Base-by-base conservation (phyloP, 2,113 vertebrate species). In the Acinonyx jubatus region DNA sequence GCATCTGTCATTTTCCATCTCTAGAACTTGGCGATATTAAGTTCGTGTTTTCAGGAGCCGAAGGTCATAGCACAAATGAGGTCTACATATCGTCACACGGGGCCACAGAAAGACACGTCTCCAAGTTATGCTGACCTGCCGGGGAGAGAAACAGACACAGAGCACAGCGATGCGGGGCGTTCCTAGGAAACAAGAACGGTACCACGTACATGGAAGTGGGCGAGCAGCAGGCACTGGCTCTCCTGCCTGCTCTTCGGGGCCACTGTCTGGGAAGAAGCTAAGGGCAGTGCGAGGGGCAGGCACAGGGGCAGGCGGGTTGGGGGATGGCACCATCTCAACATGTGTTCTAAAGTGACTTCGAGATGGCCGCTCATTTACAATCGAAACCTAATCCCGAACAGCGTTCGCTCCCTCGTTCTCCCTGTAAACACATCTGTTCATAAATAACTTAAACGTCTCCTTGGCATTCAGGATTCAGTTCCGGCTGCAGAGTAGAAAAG, bases 101-200 rank as follows among this genome's bases (percentile, higher is more conserved):
- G 98, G 99, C 98, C 98, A 99, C 98, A 99, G 99, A 99, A 99
- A 99, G 99, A 99, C 99, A 99, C 98, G 99, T 99, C 99, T 99
- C 99, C 99, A 99, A 99, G 99, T 99, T 99, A 99, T 98, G 99
- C 98, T 99, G 99, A 99, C 99, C 99, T 99, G 99, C 99, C 99
- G 98, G 99, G 98, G 97, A 98, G 96, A 97, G 92, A 85, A 96
- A 99, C 98, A 97, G 98, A 98, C 94, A 98, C 97, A 97, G 98
- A 98, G 98, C 98, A 99, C 98, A 98, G 98, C 91, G 97, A 98
- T 98, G 99, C 98, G 98, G 98, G 98, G 99, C 97, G 99, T 98
- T 97, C 99, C 98, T 99, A 99, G 99, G 99, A 99, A 99, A 99
- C 99, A 99, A 98, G 99, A 99, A 99, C 98, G 95, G 99, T 97